Evolutionary conservation across 2,113 vertebrate species (phyloP).

Genomic region (Oreocharis arfaki): DNA sequence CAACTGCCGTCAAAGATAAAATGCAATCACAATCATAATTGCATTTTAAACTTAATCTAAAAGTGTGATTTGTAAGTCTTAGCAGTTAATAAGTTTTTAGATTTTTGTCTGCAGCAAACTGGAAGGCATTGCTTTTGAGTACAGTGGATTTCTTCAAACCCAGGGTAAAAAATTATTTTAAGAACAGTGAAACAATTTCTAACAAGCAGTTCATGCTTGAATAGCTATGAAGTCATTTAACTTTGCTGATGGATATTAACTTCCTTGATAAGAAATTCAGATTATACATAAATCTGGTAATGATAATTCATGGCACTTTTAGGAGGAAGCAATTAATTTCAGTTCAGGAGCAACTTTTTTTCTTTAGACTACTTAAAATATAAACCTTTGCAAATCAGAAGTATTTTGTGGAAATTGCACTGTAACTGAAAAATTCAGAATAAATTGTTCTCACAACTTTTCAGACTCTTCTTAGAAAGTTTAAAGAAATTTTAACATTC

Average conservation of each 20-base stretch:
- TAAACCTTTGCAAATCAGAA: neutral
- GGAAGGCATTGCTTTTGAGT: neutral
- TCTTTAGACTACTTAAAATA: neutral
- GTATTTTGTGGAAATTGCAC: neutral
- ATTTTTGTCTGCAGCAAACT: neutral
- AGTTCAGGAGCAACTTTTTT: neutral
- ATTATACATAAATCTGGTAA: slow-evolving; percentile 27
- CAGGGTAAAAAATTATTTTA: neutral
- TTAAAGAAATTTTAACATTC: neutral
- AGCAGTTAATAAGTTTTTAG: neutral
- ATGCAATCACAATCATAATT: neutral
- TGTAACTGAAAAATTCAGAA: neutral
- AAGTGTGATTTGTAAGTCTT: neutral
- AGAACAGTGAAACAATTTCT: neutral
- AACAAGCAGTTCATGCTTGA: neutral
- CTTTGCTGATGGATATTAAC: slow-evolving; percentile 23
- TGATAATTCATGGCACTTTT: slow-evolving; percentile 31
- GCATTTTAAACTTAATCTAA: neutral
- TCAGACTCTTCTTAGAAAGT: neutral
- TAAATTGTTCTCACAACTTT: neutral
- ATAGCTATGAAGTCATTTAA: neutral
- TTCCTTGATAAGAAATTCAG: slow-evolving; percentile 4
- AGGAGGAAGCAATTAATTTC: slow-evolving; percentile 10
- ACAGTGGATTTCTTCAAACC: neutral
- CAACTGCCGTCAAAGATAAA: neutral